Conservation (phyloP, 2,888 invertebrate genomes). For the Pachliopta kotzebuea region DNA sequence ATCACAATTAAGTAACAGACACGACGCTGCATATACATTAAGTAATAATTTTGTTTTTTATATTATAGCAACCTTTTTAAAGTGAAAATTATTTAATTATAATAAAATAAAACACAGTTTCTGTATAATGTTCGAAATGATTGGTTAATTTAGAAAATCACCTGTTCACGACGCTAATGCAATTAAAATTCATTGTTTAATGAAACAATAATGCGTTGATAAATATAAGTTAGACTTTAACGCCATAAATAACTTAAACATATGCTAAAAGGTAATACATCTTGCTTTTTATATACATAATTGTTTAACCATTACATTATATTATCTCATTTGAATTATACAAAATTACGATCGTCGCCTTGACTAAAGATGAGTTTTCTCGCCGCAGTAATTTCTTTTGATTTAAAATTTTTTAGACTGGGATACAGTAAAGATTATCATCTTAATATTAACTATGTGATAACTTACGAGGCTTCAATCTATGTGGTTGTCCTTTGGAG, state of each 20-base stretch:
- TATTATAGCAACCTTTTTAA: neutral
- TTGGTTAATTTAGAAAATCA: neutral
- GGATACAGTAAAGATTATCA: too few species aligned
- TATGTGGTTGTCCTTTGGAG: too few species aligned
- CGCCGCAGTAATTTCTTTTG: neutral
- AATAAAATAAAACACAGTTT: neutral
- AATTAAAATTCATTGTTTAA: neutral
- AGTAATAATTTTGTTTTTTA: too few species aligned
- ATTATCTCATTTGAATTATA: neutral
- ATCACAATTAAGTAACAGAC: conserved; percentile 1
- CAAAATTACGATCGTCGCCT: neutral
- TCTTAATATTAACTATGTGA: neutral
- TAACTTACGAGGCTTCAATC: too few species aligned
- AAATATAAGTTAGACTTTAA: conserved; percentile 2
- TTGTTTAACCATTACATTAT: neutral
- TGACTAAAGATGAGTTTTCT: neutral
- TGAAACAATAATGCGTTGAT: neutral
- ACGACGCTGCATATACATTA: neutral
- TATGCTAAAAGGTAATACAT: neutral
- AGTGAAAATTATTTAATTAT: too few species aligned
- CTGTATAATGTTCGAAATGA: neutral
- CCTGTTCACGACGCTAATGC: neutral
- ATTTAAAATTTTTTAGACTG: neutral
- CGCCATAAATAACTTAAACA: conserved; percentile 1
- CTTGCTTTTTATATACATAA: neutral